Conservation (phyloP, 2,113 vertebrate genomes). For the Empidonax traillii region DNA sequence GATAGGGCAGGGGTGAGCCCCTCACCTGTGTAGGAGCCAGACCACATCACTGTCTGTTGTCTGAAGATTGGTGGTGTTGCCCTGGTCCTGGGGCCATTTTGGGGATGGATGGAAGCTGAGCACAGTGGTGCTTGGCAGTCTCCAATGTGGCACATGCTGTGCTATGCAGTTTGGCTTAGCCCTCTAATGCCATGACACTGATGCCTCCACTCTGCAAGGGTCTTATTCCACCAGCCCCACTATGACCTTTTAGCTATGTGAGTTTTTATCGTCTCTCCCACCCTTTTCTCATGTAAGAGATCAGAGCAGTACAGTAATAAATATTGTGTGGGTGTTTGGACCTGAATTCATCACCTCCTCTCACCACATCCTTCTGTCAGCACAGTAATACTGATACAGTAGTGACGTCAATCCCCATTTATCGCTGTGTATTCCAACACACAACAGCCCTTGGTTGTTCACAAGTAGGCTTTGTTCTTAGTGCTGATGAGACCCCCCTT, state of each 20-base stretch:
- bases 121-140: background rate
- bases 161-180: background rate
- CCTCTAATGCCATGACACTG: background rate
- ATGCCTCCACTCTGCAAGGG: background rate
- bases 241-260: slow-evolving; percentile 23
- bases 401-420: slow-evolving; percentile 43
- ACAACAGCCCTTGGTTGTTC: background rate
- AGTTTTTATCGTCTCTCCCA: slow-evolving; percentile 41
- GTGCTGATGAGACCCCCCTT: background rate
- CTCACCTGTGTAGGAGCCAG: background rate
- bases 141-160: rapidly evolving
- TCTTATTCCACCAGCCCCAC: background rate
- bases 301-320: slow-evolving; percentile 31
- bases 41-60: background rate
- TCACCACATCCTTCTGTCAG: slow-evolving; percentile 62
- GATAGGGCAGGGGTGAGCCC: background rate
- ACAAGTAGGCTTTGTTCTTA: background rate
- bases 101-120: background rate
- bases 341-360: slow-evolving; percentile 12
- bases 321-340: slow-evolving; percentile 35
- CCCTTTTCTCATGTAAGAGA: slow-evolving; percentile 43
- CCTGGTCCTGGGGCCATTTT: background rate
- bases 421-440: background rate
- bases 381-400: slow-evolving; percentile 49
- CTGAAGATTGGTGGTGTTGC: background rate